These are phyloP conservation scores for Silurus lanzhouensis DNA, from an alignment of 2,797 vertebrate genomes.

Conservation along the genomic window DNA sequence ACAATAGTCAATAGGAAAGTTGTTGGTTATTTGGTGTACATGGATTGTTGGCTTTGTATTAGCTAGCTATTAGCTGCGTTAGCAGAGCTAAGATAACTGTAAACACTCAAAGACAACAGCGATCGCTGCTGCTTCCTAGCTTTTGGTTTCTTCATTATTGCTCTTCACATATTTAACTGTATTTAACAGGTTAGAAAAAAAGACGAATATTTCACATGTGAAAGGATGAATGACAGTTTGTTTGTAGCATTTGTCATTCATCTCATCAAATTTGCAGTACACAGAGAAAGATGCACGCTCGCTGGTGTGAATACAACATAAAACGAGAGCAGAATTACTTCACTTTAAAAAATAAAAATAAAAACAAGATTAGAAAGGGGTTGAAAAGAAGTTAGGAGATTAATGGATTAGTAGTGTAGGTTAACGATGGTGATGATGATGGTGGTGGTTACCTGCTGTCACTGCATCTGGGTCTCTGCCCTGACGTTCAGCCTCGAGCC, in stretches of 20 bases:
- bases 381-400: not conserved
- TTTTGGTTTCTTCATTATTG: not conserved
- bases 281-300: not conserved
- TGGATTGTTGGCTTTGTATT: no score
- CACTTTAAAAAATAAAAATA: not conserved
- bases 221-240: no score
- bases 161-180: not conserved
- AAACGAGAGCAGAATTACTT: not conserved
- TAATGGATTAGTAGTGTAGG: not conserved
- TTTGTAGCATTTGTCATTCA: no score
- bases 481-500: slow-evolving; percentile 91
- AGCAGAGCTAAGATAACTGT: no score
- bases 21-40: no score
- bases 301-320: not conserved
- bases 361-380: not conserved
- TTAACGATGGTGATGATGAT: slow-evolving; percentile 1
- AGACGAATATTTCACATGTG: no score
- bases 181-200: not conserved
- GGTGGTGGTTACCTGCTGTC: slow-evolving; percentile 85
- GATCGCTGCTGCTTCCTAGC: not conserved
- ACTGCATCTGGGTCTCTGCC: slow-evolving; percentile 83
- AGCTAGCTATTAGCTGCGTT: no score
- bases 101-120: not conserved
- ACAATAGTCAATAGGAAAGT: no score
- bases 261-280: not conserved